Evolutionary conservation across 2,113 vertebrate species (phyloP).

Genomic region (Campylomormyrus numenius): DNA sequence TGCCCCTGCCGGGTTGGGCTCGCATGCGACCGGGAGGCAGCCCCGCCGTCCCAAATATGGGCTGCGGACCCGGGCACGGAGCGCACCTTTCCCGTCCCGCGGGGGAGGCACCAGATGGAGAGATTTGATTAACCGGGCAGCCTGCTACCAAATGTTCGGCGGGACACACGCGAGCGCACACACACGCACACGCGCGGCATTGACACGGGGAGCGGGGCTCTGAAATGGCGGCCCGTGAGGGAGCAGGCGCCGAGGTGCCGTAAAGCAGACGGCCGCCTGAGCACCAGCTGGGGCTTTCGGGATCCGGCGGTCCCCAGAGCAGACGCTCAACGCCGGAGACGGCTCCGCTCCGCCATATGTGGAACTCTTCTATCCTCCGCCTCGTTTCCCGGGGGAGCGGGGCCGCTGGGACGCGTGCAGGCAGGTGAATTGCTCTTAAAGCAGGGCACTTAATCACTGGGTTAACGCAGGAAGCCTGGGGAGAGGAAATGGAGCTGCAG

Average conservation of each 20-base stretch:
- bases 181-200: constrained; percentile 75
- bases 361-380: constrained; percentile 97
- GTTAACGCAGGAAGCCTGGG: constrained; percentile 93
- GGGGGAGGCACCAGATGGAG: constrained; percentile 99
- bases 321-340: constrained; percentile 96
- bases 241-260: constrained; percentile 98
- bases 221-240: constrained; percentile 98
- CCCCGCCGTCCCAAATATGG: constrained; percentile 78
- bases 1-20: constrained; percentile 45
- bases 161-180: constrained; percentile 82
- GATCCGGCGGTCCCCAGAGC: constrained; percentile 93
- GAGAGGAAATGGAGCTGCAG: constrained; percentile 94
- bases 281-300: constrained; percentile 99
- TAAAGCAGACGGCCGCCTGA: constrained; percentile 99
- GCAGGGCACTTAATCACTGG: constrained; percentile 98
- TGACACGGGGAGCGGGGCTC: constrained; percentile 93
- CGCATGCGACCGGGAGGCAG: constrained; percentile 88
- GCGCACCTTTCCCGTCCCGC: constrained; percentile 94
- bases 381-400: constrained; percentile 81
- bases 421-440: constrained; percentile 99
- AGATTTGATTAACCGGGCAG: constrained; percentile 99
- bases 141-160: constrained; percentile 98
- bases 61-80: constrained; percentile 85
- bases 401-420: constrained; percentile 88
- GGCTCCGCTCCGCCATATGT: constrained; percentile 99